These are phyloP conservation scores for Nycteola revayana DNA, from an alignment of 2,888 invertebrate genomes.

Conservation along the genomic window DNA sequence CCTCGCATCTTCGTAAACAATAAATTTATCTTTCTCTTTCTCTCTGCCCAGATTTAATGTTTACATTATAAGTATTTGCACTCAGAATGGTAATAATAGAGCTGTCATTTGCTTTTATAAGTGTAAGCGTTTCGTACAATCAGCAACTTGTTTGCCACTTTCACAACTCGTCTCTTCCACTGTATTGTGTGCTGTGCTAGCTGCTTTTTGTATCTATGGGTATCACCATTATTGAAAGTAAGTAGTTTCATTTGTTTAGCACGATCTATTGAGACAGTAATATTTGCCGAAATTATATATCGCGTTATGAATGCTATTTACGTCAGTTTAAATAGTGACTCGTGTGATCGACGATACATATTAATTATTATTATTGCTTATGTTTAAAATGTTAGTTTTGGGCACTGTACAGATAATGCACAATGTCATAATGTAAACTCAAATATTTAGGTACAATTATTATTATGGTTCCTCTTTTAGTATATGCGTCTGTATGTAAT, in stretches of 20 bases:
- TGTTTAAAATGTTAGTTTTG: conserved; percentile 49
- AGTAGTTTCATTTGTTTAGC: conserved; percentile 70
- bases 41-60: conserved; percentile 69
- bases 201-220: conserved; percentile 82
- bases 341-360: conserved; percentile 27
- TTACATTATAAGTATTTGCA: conserved; percentile 66
- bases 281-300: conserved; percentile 32
- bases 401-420: conserved; percentile 77
- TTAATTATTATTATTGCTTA: conserved; percentile 37
- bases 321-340: conserved; percentile 19
- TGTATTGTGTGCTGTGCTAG: conserved; percentile 81
- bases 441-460: conserved; percentile 35
- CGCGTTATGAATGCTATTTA: conserved; percentile 28
- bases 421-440: conserved; percentile 42
- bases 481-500: conserved; percentile 3
- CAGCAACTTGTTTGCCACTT: conserved; percentile 77
- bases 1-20: conserved; percentile 30
- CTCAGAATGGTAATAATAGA: conserved; percentile 81
- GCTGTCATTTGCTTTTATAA: conserved; percentile 81
- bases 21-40: conserved; percentile 55
- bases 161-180: conserved; percentile 80
- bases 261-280: conserved; percentile 58
- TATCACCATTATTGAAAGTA: conserved; percentile 76
- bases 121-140: conserved; percentile 78
- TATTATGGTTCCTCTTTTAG: conserved; percentile 30